Conservation (phyloP, 1,140 invertebrate species). For the Brachionus rotundiformis region DNA sequence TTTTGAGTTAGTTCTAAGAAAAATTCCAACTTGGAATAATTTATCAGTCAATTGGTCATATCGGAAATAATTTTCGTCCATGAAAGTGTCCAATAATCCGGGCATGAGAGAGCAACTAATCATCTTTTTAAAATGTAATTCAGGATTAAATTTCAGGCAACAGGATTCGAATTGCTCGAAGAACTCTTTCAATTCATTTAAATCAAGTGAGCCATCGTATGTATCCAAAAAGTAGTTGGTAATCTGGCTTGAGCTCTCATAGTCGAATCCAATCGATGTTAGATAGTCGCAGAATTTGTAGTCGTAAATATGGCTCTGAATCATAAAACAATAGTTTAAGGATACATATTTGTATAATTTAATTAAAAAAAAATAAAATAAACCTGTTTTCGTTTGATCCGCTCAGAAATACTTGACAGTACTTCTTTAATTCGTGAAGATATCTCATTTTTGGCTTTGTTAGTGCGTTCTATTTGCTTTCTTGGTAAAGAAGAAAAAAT, state of each 20-base stretch:
- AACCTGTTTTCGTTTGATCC: conserved; percentile 3
- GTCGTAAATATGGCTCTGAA: conserved; percentile 27
- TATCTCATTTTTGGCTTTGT: conserved; percentile 17
- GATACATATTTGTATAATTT: too few species aligned
- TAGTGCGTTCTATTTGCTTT: conserved; percentile 12
- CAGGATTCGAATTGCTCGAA: background rate
- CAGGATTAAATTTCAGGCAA: conserved; percentile 27
- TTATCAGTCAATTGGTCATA: background rate
- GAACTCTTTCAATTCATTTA: conserved; percentile 11
- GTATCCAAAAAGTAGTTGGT: conserved; percentile 11
- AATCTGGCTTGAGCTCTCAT: conserved; percentile 15
- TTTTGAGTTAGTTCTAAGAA: background rate
- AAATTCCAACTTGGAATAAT: background rate
- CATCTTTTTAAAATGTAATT: conserved; percentile 25
- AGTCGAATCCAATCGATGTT: background rate
- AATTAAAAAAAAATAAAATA: background rate
- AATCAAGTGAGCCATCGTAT: conserved; percentile 28
- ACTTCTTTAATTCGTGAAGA: background rate
- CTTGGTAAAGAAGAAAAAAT: background rate
- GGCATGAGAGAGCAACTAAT: conserved; percentile 10
- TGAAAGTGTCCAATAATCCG: conserved; percentile 1
- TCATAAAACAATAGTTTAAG: background rate
- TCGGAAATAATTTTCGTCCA: background rate
- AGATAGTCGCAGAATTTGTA: conserved; percentile 39
- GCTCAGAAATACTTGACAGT: background rate